A percentile compares a stretch with the other conserved stretches of the same genome.
Conservation (phyloP, 1,140 invertebrate genomes). For the Heliconius melpomene region DNA sequence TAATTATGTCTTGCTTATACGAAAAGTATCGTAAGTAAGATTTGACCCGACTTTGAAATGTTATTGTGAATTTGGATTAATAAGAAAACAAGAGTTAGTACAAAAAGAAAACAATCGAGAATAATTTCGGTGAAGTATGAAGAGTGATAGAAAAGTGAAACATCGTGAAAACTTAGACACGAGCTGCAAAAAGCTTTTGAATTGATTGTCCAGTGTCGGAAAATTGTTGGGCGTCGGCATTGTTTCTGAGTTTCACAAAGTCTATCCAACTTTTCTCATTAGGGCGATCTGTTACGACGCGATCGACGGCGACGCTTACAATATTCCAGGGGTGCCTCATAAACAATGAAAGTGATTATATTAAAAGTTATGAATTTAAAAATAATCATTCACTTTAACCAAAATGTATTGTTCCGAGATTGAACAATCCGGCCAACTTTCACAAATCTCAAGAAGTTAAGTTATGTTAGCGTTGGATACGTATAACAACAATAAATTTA, state of each 20-base stretch:
- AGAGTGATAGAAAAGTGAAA: constrained; percentile 20
- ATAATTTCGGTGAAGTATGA: neutral
- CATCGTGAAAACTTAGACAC: constrained; percentile 29
- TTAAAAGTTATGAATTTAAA: constrained; percentile 30
- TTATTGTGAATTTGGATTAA: neutral
- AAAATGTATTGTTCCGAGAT: neutral
- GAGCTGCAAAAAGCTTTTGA: constrained; percentile 38
- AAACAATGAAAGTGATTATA: constrained; percentile 27
- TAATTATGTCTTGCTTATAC: constrained; percentile 14
- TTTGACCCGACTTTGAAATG: constrained; percentile 5
- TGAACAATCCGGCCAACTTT: neutral
- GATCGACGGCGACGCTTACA: constrained; percentile 59
- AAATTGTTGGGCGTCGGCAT: constrained; percentile 41
- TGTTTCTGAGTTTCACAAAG: constrained; percentile 62
- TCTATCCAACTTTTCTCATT: constrained; percentile 74
- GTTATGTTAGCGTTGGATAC: constrained; percentile 3
- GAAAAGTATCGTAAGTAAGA: constrained; percentile 6
- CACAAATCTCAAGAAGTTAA: neutral
- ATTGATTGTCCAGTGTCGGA: constrained; percentile 37
- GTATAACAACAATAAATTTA: neutral
- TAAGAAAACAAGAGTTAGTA: neutral
- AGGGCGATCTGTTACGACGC: constrained; percentile 46
- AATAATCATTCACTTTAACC: constrained; percentile 1
- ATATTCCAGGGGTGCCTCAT: constrained; percentile 47
- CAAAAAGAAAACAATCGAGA: constrained; percentile 3